Evolutionary conservation across 2,797 vertebrate genomes (phyloP), one percentile per base, ranked within the genome.

Genomic region (Glyptemys insculpta): DNA sequence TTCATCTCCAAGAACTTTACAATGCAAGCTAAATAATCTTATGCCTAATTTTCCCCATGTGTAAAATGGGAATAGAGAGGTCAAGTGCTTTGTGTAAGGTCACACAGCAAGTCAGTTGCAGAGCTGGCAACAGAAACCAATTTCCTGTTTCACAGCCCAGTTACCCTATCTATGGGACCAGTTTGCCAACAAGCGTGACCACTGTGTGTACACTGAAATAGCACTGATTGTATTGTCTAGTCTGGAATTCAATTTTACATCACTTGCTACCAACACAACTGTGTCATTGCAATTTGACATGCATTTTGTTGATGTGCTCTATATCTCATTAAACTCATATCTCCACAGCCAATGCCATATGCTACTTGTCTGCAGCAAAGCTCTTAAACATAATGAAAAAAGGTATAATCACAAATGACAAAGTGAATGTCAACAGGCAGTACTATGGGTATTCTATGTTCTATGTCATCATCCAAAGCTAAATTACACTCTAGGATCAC

Each of bases 291-390:
- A 97, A 96, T 97, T 97, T 95, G 94, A 83, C 84, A 85, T 87
- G 90, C 88, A 56, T 97, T 98, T 96, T 93, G 49, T 91, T 97
- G 92, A 94, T 95, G 83, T 96, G 83, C 79, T 95, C 95, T 97
- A n/a, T 94, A 85, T 96, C 95, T 94, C 94, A 94, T 96, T 98
- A 95, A 95, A 92, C 68, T 87, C 83, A 97, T 95, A 96, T 97
- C 72, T 97, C 95, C 93, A 87, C 72, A 96, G 91, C 89, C 88
- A 91, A 72, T 87, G 81, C 95, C 86, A 84, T 95, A 94, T 97
- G 94, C 90, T 97, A 84, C 79, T n/a, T 14, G 80, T 93, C 81
- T 96, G 82, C n/a, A 96, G 79, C 54, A 96, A 96, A 97, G 41
- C 93, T 96, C 93, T 97, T 92, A 95, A 93, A 88, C 2, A 44